These are phyloP conservation scores for Cosmia trapezina DNA, from an alignment of 2,888 invertebrate genomes.

Conservation along the genomic window DNA sequence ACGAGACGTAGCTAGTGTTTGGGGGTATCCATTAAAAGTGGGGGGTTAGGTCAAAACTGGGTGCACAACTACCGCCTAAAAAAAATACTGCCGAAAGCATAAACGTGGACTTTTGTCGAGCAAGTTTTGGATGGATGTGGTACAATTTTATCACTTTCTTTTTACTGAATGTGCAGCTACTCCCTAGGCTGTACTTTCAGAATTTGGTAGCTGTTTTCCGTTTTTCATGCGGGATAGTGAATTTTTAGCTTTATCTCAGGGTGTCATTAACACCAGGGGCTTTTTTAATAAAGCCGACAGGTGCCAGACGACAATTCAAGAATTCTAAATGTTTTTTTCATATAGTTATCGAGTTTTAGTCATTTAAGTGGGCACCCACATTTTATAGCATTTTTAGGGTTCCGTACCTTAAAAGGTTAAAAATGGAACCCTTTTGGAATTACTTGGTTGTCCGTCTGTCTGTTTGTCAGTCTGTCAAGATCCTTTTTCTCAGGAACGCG, in stretches of 20 bases:
- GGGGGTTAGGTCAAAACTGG: constrained; percentile 40
- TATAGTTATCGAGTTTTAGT: too few species aligned
- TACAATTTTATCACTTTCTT: constrained; percentile 9
- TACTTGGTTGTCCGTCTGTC: too few species aligned
- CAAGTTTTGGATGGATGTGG: constrained; percentile 15
- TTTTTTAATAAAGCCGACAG: background rate
- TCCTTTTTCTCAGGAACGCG: too few species aligned
- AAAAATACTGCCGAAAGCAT: constrained; percentile 32
- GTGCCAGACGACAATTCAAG: background rate
- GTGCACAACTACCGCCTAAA: constrained; percentile 35
- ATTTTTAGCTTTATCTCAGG: background rate
- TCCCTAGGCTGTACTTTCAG: too few species aligned
- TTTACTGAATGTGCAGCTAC: background rate
- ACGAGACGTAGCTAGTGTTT: constrained; percentile 40
- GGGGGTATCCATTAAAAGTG: constrained; percentile 56
- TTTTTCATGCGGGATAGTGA: background rate
- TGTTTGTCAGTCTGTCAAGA: too few species aligned
- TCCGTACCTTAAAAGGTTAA: too few species aligned
- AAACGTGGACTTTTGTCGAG: constrained; percentile 10
- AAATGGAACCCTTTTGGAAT: too few species aligned
- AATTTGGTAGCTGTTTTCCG: too few species aligned
- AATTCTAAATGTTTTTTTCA: background rate
- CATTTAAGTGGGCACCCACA: too few species aligned
- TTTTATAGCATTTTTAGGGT: too few species aligned
- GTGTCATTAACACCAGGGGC: background rate